Evolutionary conservation across 2,113 vertebrate species (phyloP), one percentile per base, ranked within the genome.

Genomic region (Siniperca knerii): DNA sequence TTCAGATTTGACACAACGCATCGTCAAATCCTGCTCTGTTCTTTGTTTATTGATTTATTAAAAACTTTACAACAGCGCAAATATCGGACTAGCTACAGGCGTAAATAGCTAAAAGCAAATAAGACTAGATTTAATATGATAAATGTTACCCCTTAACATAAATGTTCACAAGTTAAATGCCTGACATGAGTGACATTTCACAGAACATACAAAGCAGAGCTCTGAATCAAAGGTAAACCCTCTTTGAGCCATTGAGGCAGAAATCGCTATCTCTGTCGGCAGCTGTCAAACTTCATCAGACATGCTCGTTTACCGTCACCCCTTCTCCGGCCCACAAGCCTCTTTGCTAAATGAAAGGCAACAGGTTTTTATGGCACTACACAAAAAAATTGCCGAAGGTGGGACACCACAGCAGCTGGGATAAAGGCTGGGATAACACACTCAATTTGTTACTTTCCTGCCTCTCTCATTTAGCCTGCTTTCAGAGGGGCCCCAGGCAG

Each of bases 291-390:
- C 80, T 83, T 65, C 29, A 84, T 84, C 69, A 84, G 67, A 46
- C 62, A 21, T 4, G 40, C 69, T 68, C 6, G 65, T 69, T 90
- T 87, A 68, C 76, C 46, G 61, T 71, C 83, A 35, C 68, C 66
- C 8, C n/a, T 20, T n/a, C 61, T n/a, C 37, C 18, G 12, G 48
- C 73, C 50, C 61, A 10, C 68, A 69, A 62, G 37, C 55, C 48
- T 68, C 75, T 85, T 74, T 42, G 81, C 75, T 77, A 86, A 90
- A 91, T 79, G n/a, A 83, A 77, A 91, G 64, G 73, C 86, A 81
- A 88, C 86, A 77, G 82, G 80, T 88, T 91, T 90, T 91, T 89
- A 90, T 86, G 46, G 86, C 61, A 2, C 54, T 4, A n/a, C 77
- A 81, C 77, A 71, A 77, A 70, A 62, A 74, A 70, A 23, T 46